Conservation (phyloP, 2,797 vertebrate genomes). For the Xiphorhynchus erythropygius region DNA sequence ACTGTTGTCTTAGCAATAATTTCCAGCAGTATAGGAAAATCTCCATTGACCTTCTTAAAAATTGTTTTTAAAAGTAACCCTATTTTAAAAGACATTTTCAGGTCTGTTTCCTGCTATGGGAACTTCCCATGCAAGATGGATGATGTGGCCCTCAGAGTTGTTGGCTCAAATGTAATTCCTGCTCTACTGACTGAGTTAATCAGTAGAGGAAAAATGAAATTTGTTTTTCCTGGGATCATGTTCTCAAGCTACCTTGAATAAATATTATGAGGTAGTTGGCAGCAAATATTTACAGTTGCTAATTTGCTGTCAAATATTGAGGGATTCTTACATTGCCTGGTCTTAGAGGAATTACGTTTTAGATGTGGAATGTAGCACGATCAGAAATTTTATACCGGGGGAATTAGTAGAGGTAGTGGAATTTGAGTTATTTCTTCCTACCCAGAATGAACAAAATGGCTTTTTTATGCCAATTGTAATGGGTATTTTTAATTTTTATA, state of each 20-base stretch:
- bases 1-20: neutral
- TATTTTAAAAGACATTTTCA: neutral
- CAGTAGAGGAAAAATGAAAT: neutral
- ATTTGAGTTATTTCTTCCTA: neutral
- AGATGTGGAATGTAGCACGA: neutral
- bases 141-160: neutral
- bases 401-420: neutral
- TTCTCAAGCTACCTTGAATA: neutral
- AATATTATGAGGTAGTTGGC: neutral
- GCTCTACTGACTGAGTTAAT: neutral
- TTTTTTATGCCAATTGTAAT: neutral
- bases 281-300: neutral
- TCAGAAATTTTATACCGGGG: neutral
- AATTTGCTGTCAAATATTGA: neutral
- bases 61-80: neutral
- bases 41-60: neutral
- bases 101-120: neutral
- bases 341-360: neutral
- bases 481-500: neutral
- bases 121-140: neutral
- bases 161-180: neutral
- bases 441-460: neutral
- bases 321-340: neutral
- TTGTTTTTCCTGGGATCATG: conserved; percentile 7
- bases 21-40: neutral